phyloP scores from a whole-genome alignment of 2,888 invertebrate species.

The Odontothrips loti region DNA sequence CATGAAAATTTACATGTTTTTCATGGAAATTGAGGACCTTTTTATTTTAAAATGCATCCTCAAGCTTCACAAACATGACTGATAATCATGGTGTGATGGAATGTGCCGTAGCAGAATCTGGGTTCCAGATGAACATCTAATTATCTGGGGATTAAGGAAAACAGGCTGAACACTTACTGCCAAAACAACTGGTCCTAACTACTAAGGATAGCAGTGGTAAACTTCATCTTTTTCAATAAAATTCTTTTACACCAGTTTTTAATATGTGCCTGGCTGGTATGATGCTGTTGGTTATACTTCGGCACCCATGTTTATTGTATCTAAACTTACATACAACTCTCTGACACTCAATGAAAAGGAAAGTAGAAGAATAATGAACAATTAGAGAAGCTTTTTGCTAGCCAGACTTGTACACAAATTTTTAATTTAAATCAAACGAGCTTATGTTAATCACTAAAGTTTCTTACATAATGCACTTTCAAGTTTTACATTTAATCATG shows the following conservation, averaged over 20 bases:
- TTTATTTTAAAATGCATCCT: not conserved
- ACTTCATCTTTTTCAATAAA: not conserved
- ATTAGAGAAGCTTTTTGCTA: conserved; percentile 4
- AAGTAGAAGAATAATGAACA: conserved; percentile 23
- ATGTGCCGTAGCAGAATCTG: too few species aligned
- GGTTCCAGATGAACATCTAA: too few species aligned
- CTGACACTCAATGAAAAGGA: conserved; percentile 10
- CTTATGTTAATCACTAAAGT: not conserved
- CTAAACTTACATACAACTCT: not conserved
- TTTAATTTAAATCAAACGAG: not conserved
- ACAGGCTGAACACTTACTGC: too few species aligned
- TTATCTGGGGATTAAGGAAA: too few species aligned
- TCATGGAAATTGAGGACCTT: not conserved
- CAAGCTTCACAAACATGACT: not conserved
- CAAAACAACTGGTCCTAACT: too few species aligned
- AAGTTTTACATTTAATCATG: not conserved
- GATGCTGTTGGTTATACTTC: too few species aligned
- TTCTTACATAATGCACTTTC: not conserved
- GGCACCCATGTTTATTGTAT: not conserved
- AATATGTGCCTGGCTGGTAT: too few species aligned
- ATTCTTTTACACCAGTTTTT: too few species aligned
- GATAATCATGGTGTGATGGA: too few species aligned
- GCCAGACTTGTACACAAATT: not conserved
- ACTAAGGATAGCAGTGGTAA: not conserved
- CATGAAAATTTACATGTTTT: not conserved